phyloP scores from a whole-genome alignment of 1,140 invertebrate species.

The Zaprionus gabonicus region DNA sequence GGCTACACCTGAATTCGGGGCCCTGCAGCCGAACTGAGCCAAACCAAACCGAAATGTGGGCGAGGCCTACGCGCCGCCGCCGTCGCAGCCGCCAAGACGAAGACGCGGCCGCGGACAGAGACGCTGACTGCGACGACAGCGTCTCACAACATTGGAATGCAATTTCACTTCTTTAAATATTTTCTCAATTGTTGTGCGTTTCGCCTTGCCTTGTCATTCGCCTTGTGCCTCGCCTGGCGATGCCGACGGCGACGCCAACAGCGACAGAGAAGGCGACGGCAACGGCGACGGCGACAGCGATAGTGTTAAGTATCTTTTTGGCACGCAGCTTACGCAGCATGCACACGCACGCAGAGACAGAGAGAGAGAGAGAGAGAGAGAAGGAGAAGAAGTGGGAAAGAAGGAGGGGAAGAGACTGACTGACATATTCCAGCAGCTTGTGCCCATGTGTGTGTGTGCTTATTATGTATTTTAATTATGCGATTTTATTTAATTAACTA shows the following conservation, averaged over 20 bases:
- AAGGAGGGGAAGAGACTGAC: not conserved
- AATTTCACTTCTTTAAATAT: conserved; percentile 83
- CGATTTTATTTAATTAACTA: too few relatives aligned
- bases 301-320: conserved; percentile 29
- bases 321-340: conserved; percentile 23
- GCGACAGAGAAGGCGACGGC: too few relatives aligned
- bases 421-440: not conserved
- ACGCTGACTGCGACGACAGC: conserved; percentile 7
- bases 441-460: not conserved
- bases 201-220: conserved; percentile 19
- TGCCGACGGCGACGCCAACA: too few relatives aligned
- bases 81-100: conserved; percentile 31
- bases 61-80: conserved; percentile 53
- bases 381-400: too few relatives aligned
- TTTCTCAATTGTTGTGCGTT: conserved; percentile 73
- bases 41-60: conserved; percentile 55
- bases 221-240: not conserved
- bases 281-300: too few relatives aligned
- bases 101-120: not conserved
- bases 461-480: too few relatives aligned
- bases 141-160: conserved; percentile 70
- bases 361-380: not conserved
- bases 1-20: conserved; percentile 64
- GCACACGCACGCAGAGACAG: not conserved
- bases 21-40: conserved; percentile 27